Evolutionary conservation across 2,888 invertebrate species (phyloP).

Genomic region (Eupithecia dodoneata): DNA sequence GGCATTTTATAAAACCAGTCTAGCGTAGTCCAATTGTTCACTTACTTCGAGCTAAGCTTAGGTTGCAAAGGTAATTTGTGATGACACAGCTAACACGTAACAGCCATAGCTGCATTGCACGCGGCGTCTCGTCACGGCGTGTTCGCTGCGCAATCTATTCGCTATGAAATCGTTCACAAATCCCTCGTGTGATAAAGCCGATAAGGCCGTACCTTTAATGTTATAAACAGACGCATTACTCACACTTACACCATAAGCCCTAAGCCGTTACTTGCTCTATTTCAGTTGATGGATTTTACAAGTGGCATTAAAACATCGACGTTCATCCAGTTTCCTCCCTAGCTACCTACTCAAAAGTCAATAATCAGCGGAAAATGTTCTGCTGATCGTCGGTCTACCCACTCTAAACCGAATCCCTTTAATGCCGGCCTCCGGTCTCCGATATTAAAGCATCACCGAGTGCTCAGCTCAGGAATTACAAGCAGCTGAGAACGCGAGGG

Average conservation of each 20-base stretch:
- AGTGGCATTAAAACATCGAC: not conserved
- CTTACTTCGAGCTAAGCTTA: too few relatives aligned
- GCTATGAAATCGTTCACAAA: too few relatives aligned
- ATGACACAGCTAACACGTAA: too few relatives aligned
- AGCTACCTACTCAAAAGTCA: not conserved
- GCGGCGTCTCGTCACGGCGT: too few relatives aligned
- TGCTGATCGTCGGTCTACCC: not conserved
- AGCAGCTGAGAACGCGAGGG: not conserved
- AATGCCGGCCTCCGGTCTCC: not conserved
- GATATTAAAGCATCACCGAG: conserved; percentile 13
- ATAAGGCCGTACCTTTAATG: too few relatives aligned
- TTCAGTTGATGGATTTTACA: not conserved
- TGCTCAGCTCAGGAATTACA: conserved; percentile 14
- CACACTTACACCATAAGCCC: not conserved
- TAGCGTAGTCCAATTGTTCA: too few relatives aligned
- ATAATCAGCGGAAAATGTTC: not conserved
- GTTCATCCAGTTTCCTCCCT: not conserved
- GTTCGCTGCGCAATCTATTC: too few relatives aligned
- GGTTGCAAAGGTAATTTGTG: too few relatives aligned
- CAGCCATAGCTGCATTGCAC: too few relatives aligned
- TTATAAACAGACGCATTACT: not conserved
- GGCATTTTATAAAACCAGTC: too few relatives aligned
- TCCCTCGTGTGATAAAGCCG: too few relatives aligned
- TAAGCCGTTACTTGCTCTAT: not conserved
- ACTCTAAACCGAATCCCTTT: not conserved